Percentiles rank a stretch among this genome's conserved stretches.
Conservation (phyloP, 2,888 invertebrate genomes). For the Hyles lineata region DNA sequence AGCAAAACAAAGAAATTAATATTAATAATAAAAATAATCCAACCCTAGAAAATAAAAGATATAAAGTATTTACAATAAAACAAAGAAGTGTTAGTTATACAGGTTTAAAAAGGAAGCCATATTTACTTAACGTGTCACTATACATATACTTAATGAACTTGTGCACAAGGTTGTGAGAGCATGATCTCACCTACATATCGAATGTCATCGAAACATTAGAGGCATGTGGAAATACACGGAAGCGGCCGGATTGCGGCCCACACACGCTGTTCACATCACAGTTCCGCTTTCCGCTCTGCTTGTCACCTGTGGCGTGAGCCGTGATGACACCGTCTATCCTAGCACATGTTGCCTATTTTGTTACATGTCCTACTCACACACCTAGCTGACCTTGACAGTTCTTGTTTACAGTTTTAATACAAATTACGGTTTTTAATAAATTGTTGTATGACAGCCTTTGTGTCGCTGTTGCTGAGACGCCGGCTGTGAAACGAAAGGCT, state of each 20-base stretch:
- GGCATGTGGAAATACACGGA: constrained; percentile 65
- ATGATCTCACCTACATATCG: constrained; percentile 56
- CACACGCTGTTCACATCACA: constrained; percentile 33
- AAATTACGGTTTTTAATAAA: background rate
- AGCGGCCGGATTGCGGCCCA: constrained; percentile 39
- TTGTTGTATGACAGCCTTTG: no score
- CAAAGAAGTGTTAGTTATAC: no score
- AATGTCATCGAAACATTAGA: constrained; percentile 70
- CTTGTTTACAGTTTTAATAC: background rate
- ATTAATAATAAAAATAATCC: no score
- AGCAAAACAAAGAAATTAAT: no score
- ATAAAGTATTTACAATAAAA: no score
- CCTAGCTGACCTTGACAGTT: background rate
- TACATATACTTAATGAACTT: constrained; percentile 6
- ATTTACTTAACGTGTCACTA: constrained; percentile 1
- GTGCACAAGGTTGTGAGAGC: constrained; percentile 44
- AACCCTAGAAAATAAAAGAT: no score
- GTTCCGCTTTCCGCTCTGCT: constrained; percentile 70
- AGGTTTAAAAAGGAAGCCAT: no score
- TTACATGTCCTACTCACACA: background rate
- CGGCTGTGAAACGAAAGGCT: no score
- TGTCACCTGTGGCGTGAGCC: constrained; percentile 44
- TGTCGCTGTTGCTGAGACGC: no score
- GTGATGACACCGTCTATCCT: constrained; percentile 43
- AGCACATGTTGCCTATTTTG: constrained; percentile 33